phyloP scores from a whole-genome alignment of 1,140 invertebrate species.

The Platorchestia sp. region DNA sequence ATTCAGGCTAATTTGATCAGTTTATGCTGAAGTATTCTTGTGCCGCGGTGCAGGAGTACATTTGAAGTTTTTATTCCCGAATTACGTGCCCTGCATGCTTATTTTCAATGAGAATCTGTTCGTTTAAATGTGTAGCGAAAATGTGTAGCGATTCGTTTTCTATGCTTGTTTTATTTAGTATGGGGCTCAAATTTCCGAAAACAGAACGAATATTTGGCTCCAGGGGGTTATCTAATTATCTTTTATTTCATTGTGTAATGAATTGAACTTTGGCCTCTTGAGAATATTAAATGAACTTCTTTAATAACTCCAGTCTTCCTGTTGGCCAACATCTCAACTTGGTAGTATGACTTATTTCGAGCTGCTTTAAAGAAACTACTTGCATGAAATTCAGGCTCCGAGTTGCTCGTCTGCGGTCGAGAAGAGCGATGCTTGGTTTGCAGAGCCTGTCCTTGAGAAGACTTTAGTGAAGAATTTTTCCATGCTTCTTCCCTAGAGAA shows the following conservation, averaged over 20 bases:
- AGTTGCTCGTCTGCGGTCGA: background rate
- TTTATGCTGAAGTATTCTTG: too few species aligned
- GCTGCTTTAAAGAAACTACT: background rate
- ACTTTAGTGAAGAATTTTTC: constrained; percentile 2
- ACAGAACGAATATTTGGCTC: too few species aligned
- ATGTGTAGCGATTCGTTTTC: too few species aligned
- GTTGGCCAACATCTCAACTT: background rate
- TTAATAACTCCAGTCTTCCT: background rate
- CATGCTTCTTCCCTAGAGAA: constrained; percentile 6
- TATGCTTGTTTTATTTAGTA: too few species aligned
- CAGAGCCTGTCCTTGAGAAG: background rate
- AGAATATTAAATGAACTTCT: background rate
- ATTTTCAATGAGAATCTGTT: too few species aligned
- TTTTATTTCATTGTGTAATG: background rate
- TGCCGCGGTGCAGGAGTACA: too few species aligned
- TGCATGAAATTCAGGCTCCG: background rate
- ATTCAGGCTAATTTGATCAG: too few species aligned
- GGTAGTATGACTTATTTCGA: background rate
- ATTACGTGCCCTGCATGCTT: too few species aligned
- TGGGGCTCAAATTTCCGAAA: too few species aligned
- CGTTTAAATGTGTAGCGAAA: too few species aligned
- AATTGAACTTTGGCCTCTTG: background rate
- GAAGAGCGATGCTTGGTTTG: background rate
- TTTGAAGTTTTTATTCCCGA: too few species aligned
- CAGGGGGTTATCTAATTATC: background rate